Conservation (phyloP, 2,797 vertebrate species). For the Kryptopterus vitreolus region DNA sequence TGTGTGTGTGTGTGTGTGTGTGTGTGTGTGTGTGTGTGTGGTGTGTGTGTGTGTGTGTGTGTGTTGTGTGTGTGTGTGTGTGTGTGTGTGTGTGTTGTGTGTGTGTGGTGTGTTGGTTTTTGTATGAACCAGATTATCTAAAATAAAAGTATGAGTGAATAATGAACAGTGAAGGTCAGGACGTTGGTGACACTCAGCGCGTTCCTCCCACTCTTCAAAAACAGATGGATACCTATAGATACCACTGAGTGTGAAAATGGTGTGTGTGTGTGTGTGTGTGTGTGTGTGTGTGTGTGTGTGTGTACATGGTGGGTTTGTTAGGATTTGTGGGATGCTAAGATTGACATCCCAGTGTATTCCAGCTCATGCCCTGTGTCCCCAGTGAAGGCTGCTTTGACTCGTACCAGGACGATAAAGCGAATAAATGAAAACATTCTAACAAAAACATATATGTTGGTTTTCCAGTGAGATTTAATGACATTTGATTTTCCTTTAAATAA, state of each 20-base stretch:
- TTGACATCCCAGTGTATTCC: not conserved
- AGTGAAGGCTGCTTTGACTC: not conserved
- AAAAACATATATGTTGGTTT: too few relatives aligned
- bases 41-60: too few relatives aligned
- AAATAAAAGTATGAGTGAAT: not conserved
- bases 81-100: not conserved
- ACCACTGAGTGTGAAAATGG: too few relatives aligned
- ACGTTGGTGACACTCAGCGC: not conserved
- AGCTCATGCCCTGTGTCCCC: not conserved
- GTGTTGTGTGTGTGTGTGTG: not conserved
- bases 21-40: conserved; percentile 19
- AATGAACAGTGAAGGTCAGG: not conserved
- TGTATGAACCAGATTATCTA: not conserved
- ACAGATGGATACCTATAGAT: not conserved
- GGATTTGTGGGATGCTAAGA: not conserved
- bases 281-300: not conserved
- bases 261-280: too few relatives aligned
- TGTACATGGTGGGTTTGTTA: not conserved
- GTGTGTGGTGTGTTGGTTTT: not conserved
- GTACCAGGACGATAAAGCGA: not conserved
- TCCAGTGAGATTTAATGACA: too few relatives aligned
- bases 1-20: not conserved
- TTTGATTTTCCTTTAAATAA: too few relatives aligned
- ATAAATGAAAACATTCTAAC: not conserved
- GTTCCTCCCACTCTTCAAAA: not conserved